A percentile compares a stretch with the other conserved stretches of the same genome.
phyloP scores from a whole-genome alignment of 2,113 vertebrate genomes.

The Coreoperca whiteheadi region DNA sequence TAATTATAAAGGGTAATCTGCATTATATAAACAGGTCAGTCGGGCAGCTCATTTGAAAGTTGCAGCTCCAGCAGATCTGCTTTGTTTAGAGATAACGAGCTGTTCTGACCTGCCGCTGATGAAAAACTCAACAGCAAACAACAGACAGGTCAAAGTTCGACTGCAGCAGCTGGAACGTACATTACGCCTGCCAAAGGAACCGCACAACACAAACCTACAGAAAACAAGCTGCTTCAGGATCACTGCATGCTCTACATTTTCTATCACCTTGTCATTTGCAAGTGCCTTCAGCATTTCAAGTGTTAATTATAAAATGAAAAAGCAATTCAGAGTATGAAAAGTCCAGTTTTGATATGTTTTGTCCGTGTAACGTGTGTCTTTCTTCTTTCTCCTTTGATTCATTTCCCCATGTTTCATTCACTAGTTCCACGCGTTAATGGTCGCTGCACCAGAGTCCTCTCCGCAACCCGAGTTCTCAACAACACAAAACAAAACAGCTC shows the following conservation, averaged over 20 bases:
- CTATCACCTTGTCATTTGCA: too few relatives aligned
- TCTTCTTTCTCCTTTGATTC: background rate
- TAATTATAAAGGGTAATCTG: background rate
- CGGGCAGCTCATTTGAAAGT: background rate
- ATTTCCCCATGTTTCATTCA: background rate
- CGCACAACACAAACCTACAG: background rate
- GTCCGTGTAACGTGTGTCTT: background rate
- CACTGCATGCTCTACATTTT: too few relatives aligned
- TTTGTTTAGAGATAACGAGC: background rate
- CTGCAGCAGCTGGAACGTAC: constrained; percentile 13
- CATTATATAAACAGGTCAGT: background rate
- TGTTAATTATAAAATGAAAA: too few relatives aligned
- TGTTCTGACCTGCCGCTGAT: background rate
- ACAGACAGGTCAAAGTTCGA: constrained; percentile 47
- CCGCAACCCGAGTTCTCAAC: too few relatives aligned
- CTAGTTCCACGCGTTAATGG: background rate
- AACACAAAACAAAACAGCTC: background rate
- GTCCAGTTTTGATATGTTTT: background rate
- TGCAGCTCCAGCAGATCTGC: constrained; percentile 19
- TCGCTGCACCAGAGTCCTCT: background rate
- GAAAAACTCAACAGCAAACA: background rate
- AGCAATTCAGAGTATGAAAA: background rate
- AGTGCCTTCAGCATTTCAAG: too few relatives aligned
- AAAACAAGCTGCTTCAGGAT: background rate
- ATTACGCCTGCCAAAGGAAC: background rate